Conservation (phyloP, 2,113 vertebrate genomes). For the Telmatochromis bifrenatus region DNA sequence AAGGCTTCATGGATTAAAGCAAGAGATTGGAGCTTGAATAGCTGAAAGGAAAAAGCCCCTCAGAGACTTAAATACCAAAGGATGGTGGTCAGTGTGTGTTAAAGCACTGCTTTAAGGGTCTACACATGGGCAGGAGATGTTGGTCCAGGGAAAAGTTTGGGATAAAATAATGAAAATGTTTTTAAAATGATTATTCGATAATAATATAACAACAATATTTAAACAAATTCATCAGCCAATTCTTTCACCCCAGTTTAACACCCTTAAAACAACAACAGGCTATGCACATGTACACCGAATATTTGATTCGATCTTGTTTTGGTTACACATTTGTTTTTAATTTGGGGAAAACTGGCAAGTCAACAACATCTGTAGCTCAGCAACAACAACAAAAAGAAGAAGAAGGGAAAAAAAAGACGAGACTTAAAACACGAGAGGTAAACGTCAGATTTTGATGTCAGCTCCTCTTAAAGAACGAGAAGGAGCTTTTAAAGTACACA, state of each 20-base stretch:
- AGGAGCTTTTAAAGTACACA: not conserved
- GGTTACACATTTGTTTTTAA: not conserved
- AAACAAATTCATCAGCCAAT: not conserved
- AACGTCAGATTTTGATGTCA: not conserved
- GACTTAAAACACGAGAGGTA: not conserved
- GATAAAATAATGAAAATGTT: not conserved
- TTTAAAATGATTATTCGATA: not conserved
- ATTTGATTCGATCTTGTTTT: not conserved
- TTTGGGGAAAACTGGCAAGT: not conserved
- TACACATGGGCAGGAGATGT: not conserved
- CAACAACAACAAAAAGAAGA: not conserved
- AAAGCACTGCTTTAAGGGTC: not conserved
- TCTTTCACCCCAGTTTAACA: not conserved
- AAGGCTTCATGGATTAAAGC: slow-evolving; percentile 8
- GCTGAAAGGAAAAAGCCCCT: not conserved
- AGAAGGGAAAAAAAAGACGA: rapidly evolving
- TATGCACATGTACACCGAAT: not conserved
- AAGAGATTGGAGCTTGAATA: not conserved
- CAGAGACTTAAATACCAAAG: not conserved
- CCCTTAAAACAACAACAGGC: not conserved
- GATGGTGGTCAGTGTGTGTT: not conserved
- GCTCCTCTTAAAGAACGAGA: not conserved
- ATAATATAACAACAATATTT: not conserved
- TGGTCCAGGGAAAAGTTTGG: not conserved
- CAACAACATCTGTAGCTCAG: not conserved